Conservation (phyloP, 2,888 invertebrate species). For the Tortricodes alternella region DNA sequence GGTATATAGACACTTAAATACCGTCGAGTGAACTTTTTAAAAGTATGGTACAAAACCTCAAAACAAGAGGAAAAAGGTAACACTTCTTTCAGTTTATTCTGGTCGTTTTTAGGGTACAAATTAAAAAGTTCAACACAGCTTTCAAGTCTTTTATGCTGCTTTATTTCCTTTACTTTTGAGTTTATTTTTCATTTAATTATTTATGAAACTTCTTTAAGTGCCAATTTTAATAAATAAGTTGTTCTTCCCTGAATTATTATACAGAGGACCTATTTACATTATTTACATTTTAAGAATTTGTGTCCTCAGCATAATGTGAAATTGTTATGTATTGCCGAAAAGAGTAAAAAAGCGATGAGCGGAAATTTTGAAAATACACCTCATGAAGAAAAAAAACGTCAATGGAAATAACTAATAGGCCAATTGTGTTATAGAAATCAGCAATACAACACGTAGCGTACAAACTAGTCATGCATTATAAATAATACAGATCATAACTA, state of each 20-base stretch:
- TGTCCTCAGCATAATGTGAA: slow-evolving; percentile 29
- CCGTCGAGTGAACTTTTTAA: no score
- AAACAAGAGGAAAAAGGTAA: no score
- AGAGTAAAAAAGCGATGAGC: slow-evolving; percentile 61
- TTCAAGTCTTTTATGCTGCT: no score
- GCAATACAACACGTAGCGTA: slow-evolving; percentile 63
- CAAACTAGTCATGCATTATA: slow-evolving; percentile 47
- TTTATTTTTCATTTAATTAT: no score
- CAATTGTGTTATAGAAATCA: slow-evolving; percentile 66
- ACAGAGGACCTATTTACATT: slow-evolving; percentile 16
- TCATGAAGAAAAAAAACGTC: slow-evolving; percentile 42
- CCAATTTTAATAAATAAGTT: neutral
- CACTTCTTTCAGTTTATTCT: no score
- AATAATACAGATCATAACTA: slow-evolving; percentile 31
- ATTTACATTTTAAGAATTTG: neutral
- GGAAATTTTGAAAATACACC: slow-evolving; percentile 57
- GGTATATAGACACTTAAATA: no score
- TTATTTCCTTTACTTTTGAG: no score
- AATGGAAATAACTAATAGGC: slow-evolving; percentile 53
- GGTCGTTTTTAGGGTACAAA: no score
- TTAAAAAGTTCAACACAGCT: no score
- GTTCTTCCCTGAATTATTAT: slow-evolving; percentile 13
- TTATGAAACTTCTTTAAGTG: neutral
- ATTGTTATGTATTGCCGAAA: slow-evolving; percentile 74
- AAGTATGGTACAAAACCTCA: no score